Base-by-base conservation (phyloP, 2,113 vertebrate species). In the Rhinopomastus cyanomelas region DNA sequence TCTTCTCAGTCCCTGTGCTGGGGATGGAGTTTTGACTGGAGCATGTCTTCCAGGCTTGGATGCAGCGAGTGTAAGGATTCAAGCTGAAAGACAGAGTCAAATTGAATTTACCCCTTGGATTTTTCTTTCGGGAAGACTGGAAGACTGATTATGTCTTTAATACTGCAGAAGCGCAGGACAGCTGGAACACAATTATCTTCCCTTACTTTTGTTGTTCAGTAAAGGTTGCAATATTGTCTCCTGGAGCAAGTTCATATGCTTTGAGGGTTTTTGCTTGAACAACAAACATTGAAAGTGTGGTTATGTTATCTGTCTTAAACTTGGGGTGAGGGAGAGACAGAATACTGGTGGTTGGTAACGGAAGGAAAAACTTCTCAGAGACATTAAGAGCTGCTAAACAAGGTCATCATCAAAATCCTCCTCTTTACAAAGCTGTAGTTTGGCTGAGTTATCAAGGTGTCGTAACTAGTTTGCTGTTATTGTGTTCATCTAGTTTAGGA, bases 171-270 rank as follows among this genome's bases (percentile, higher is more conserved):
- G 57, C 26, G 86, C 7, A 53, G 25, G 29, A 66, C 75, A 55
- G 66, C 65, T 48, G 48, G 81, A 89, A 81, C 13, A 51, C 8
- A 16, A 55, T 87, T 92, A 93, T 56, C 74, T 64, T 61, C 89
- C 69, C 92, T 89, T 93, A 51, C 80, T 79, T 94, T 84, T 16
- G 67, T 37, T 65, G 68, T 36, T 92, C 56, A 81, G 67, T 92
- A 93, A 96, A 93, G 72, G 89, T 92, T 92, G 84, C 72, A 66
- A 61, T 92, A 78, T 81, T 37, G 85, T 81, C 66, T 87, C 60
- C 51, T 81, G 66, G 60, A 93, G 59, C 17, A 56, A 53, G 64
- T 89, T 75, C 69, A 61, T 23, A 30, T 6, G 12, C 59, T 81
- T 23, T 34, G 44, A 4, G 15, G 15, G 7, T 78, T 80, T 91